Evolutionary conservation across 2,113 vertebrate genomes (phyloP), one percentile per base, ranked within the genome.

Genomic region (Calyptomena viridis): DNA sequence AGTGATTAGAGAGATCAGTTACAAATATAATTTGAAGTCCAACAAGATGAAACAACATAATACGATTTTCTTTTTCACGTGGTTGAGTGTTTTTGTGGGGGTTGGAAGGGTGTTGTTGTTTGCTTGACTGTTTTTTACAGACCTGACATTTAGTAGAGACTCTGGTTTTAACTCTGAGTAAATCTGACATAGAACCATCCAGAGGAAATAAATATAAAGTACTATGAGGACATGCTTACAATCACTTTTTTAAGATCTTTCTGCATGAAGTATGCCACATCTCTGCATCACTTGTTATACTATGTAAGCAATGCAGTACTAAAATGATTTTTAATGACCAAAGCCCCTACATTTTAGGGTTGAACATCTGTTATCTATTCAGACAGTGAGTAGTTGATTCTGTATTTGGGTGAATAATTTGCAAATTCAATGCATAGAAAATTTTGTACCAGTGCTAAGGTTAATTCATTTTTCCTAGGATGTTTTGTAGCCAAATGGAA

Each of bases 381-480:
- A 95, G 77, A 79, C 46, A 69, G 78, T 83, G 42, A 92, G 73
- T 64, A 91, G 79, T 94, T 77, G 78, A 77, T 90, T 95, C 84
- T 85, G 56, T 91, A 95, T 90, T 95, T 95, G 40, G 52, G 77
- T 91, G 76, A 95, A 92, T 89, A 94, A 96, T 92, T 96, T 96
- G 46, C 56, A 90, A 86, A 94, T 93, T 95, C 84, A 89, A 95
- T 94, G 89, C 83, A 87, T 80, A 89, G 85, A 89, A 80, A 93
- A 89, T 86, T 69, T 74, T 58, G 63, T 89, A 92, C 59, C 60
- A 53, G 44, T 55, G 40, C 74, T 87, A 92, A 94, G 87, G 85
- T 97, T 96, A 96, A 96, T 94, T 79, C 82, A 59, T 85, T 96
- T 95, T 94, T 94, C 67, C 69, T 37, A 30, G 74, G 59, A 92